Evolutionary conservation across 2,797 vertebrate species (phyloP).

Genomic region (Falco rusticolus): DNA sequence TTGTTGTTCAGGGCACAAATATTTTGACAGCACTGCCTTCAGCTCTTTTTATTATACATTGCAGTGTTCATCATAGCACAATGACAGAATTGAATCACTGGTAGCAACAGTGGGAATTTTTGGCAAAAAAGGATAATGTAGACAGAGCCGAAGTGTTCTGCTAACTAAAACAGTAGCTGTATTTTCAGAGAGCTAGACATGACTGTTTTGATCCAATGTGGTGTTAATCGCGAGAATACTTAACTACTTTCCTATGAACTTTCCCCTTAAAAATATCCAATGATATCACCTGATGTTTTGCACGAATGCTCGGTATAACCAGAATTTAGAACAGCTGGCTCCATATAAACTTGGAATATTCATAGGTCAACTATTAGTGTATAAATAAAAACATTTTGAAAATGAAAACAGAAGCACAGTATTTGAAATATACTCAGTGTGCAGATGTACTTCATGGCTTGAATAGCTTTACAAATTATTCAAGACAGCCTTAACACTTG

Average conservation of each 20-base stretch:
- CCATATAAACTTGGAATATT: conserved; percentile 55
- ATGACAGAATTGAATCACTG: conserved; percentile 58
- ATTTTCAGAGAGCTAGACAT: conserved; percentile 69
- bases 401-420: conserved; percentile 59
- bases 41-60: conserved; percentile 20
- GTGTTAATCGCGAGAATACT: conserved; percentile 65
- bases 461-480: conserved; percentile 60
- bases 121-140: conserved; percentile 58
- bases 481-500: conserved; percentile 41
- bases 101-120: conserved; percentile 56
- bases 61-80: conserved; percentile 39
- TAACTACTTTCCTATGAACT: conserved; percentile 66
- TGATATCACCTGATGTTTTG: conserved; percentile 63
- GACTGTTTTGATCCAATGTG: conserved; percentile 67
- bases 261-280: conserved; percentile 65
- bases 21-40: conserved; percentile 13
- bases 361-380: conserved; percentile 59
- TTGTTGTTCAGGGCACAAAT: conserved; percentile 8
- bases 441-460: conserved; percentile 55
- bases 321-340: conserved; percentile 63
- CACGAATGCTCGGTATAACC: conserved; percentile 31
- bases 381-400: conserved; percentile 64
- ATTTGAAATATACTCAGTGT: conserved; percentile 37
- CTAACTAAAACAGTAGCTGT: conserved; percentile 58
- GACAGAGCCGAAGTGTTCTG: conserved; percentile 63